Evolutionary conservation across 2,113 vertebrate species (phyloP), one percentile per base, ranked within the genome.

Genomic region (Octodon degus): DNA sequence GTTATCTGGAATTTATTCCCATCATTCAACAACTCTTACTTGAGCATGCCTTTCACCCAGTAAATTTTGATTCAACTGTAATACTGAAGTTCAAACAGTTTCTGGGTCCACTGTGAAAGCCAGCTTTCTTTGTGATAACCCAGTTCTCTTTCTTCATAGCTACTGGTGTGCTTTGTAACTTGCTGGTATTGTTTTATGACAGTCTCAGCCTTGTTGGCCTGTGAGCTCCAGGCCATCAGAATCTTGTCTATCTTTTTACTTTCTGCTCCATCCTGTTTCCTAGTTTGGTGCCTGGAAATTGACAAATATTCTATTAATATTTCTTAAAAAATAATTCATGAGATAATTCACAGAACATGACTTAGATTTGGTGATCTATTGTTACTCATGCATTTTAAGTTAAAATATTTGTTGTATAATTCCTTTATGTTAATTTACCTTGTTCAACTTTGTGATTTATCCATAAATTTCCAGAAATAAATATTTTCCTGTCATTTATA

Each of bases 271-370:
- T 68, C 22, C 7, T 68, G 2, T 70, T 89, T 87, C 37, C 4
- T 82, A 74, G 22, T 12, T 63, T 1, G 1, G 9, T 80, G 58
- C 50, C 34, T 91, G 20, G 82, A 94, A 93, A 93, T 91, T 95
- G 90, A 89, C 92, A 94, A 91, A 90, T 93, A 89, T 77, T 85
- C 70, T 93, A 60, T 86, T 89, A 93, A 79, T 85, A 92, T 81
- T 91, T 93, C 84, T 96, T 84, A 95, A 95, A 96, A 93, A 97
- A 97, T 95, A 89, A 81, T 87, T 90, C 63, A 93, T 96, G 90
- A 93, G 92, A 94, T 80, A 95, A 93, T 91, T 96, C 77, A 92
- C 17, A 82, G 30, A 62, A 55, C 63, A 72, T 79, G 62, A 79
- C 24, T 96, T 90, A 90, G n/a, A 90, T 80, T 97, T 94, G 93